Percentiles rank a stretch among this genome's conserved stretches.
Conservation (phyloP, 2,797 vertebrate genomes). For the Catostomus latipinnis region DNA sequence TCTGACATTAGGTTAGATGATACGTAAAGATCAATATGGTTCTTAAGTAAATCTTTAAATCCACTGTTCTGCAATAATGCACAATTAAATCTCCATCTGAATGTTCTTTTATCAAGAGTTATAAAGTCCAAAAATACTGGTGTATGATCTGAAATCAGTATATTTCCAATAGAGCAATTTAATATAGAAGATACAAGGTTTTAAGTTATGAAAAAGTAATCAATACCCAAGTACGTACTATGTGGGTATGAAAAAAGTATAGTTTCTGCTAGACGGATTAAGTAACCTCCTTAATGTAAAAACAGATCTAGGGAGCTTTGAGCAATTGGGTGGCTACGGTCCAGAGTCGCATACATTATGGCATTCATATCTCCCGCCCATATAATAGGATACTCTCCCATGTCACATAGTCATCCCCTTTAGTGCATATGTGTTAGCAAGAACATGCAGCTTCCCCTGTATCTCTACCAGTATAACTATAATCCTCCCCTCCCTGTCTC, state of each 20-base stretch:
- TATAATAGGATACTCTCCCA: not conserved
- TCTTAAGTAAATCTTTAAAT: not conserved
- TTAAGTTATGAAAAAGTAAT: not conserved
- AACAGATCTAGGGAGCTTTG: no score
- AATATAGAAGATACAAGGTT: not conserved
- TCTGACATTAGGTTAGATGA: not conserved
- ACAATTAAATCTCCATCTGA: not conserved
- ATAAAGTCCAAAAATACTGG: no score
- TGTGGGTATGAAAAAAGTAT: constrained; percentile 4
- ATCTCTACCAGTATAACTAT: not conserved
- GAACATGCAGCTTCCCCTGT: not conserved
- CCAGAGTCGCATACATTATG: not conserved
- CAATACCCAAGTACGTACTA: not conserved
- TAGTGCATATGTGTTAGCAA: not conserved
- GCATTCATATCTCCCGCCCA: not conserved
- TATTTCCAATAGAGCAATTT: not conserved
- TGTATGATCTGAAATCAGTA: not conserved
- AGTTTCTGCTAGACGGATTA: not conserved
- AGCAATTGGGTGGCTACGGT: no score
- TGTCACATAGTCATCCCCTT: not conserved
- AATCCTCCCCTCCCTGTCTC: not conserved
- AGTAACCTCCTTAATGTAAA: not conserved
- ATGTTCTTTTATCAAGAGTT: no score
- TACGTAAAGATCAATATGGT: not conserved
- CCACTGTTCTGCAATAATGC: not conserved